Conservation (phyloP, 2,113 vertebrate species). For the Thinocorus orbignyianus region DNA sequence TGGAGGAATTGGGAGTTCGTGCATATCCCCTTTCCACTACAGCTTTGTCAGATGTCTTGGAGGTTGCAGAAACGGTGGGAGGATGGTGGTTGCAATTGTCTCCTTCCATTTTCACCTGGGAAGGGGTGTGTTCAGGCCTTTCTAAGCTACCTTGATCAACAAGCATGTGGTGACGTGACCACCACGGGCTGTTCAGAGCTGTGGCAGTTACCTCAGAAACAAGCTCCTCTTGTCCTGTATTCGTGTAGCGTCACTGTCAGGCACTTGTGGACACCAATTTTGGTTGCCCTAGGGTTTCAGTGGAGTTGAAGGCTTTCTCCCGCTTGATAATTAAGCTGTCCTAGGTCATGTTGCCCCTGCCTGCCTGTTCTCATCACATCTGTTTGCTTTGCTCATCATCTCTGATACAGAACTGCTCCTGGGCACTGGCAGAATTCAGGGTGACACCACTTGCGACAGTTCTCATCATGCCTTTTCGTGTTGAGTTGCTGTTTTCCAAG, state of each 20-base stretch:
- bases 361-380: slow-evolving; percentile 4
- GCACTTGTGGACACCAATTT: neutral
- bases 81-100: neutral
- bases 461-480: neutral
- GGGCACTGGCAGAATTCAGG: neutral
- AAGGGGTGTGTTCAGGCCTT: neutral
- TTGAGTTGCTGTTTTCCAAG: neutral
- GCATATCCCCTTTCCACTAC: neutral
- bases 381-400: neutral
- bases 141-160: neutral
- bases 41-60: neutral
- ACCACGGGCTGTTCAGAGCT: neutral
- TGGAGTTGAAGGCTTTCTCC: neutral
- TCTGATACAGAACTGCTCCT: neutral
- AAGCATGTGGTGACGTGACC: neutral
- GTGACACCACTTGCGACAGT: neutral
- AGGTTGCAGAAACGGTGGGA: neutral
- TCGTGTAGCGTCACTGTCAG: accelerated
- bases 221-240: neutral
- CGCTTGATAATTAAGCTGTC: neutral
- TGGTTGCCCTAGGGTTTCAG: neutral
- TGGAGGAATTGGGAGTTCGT: neutral
- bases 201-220: neutral
- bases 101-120: neutral
- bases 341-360: neutral